Base-by-base conservation (phyloP, 2,113 vertebrate genomes). In the Myiozetetes cayanensis region DNA sequence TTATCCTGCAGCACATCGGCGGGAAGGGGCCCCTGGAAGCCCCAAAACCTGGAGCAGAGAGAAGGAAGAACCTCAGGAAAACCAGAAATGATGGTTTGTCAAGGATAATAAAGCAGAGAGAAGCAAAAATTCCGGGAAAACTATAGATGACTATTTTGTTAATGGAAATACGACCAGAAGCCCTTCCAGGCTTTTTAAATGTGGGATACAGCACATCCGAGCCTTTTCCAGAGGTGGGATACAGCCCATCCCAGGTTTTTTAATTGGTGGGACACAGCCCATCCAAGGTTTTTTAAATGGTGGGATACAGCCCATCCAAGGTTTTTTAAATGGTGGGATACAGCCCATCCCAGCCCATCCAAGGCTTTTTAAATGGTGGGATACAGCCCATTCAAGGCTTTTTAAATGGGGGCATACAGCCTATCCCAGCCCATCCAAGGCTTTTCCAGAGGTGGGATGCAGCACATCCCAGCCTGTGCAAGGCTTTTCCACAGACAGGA, bases 151-250 rank as follows among this genome's bases (percentile, higher is more conserved):
- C n/a, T 27, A 6, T 27, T 79, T 43, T 33, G 17, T 56, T 52
- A 8, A 11, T 14, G 63, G 53, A 68, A 80, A 53, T 1, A 15
- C 53, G 25, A 10, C 3, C 19, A 0, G 53, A 25, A 39, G 46
- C 24, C 0, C 0, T 27, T 39, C 35, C 23, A 28, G 59, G 35
- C 35, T 39, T 37, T 61, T 35, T 14, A 14, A 58, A 13, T 9
- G 7, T 56, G 55, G 31, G 55, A 56, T 33, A 20, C 19, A 56
- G 53, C 53, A 18, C 53, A 33, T 33, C 53, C 16, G 4, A 30
- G 50, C 5, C 50, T 52, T 27, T 27, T 28, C 50, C 25, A 52
- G 50, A 16, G 56, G 14, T 24, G n/a, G 56, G n/a, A 58, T 10
- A 24, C 56, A 35, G 21, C 33, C 56, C 20, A 14, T 56, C 50